Base-by-base conservation (phyloP, 2,113 vertebrate genomes). In the Gallinago media region DNA sequence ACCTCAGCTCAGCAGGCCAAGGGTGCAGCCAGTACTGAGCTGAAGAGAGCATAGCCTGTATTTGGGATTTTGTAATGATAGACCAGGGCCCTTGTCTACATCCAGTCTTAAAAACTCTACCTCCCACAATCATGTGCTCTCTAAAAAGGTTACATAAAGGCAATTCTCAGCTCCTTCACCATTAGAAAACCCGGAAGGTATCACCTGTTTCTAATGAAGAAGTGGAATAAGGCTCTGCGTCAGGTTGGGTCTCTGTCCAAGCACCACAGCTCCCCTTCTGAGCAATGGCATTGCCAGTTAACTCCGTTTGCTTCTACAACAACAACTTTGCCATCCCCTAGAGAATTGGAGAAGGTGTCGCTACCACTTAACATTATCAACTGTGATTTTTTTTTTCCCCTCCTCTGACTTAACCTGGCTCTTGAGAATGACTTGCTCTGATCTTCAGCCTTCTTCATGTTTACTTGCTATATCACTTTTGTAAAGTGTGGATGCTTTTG, bases 221-320 rank as follows among this genome's bases (percentile, higher is more conserved):
- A 15, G 5, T 5, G 40, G 52, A 61, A 34, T 44, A 54, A 61
- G 9, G 56, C 23, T 65, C 22, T 62, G 25, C 0, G 1, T 85
- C 47, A 19, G 19, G 14, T 17, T 49, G 13, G 14, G 55, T 58
- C 49, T 70, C 29, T 44, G 42, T 93, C 63, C 67, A 18, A 46
- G 50, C 2, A 1, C 12, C 46, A 42, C 31, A 55, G 5, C n/a
- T 91, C 34, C 22, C 20, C 13, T 63, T 74, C 23, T 74, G 50
- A 86, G 31, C 6, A 14, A 32, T 32, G 29, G 59, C 34, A 52
- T 55, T 0, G 0, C 47, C 0, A 0, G 38, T 86, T 94, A 19
- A 73, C 47, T 89, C 89, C 27, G 9, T 92, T 79, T 86, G 6
- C 47, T 95, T 79, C 83, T 56, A 81, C 56, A 86, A 52, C 32